Conservation (phyloP, 2,113 vertebrate species). For the Phaethon lepturus region DNA sequence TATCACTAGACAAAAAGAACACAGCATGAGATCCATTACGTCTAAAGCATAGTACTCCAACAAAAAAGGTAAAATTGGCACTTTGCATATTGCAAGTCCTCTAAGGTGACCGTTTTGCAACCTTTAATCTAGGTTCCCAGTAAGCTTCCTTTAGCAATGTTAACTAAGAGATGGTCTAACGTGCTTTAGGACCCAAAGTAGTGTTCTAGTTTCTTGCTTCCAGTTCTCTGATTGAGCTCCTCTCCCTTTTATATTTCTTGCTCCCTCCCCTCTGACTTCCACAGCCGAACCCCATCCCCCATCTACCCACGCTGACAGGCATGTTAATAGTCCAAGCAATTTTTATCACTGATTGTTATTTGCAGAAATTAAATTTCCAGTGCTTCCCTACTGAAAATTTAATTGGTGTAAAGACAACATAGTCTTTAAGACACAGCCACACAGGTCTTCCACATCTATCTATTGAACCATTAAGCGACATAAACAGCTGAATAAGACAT, state of each 20-base stretch:
- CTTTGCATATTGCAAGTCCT: not conserved
- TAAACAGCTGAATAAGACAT: not conserved
- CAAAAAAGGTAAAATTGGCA: not conserved
- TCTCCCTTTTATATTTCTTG: not conserved
- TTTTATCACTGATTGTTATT: not conserved
- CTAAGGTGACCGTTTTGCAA: not conserved
- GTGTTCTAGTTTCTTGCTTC: not conserved
- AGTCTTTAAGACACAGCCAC: not conserved
- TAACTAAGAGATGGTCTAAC: not conserved
- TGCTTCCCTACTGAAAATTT: not conserved
- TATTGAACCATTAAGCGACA: not conserved
- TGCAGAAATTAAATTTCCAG: not conserved
- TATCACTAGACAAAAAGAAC: constrained; percentile 84
- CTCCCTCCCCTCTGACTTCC: not conserved
- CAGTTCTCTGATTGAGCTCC: not conserved
- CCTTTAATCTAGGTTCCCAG: not conserved
- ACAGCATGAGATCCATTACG: not conserved
- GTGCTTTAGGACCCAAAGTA: not conserved
- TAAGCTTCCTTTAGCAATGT: not conserved
- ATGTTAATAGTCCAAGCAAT: not conserved
- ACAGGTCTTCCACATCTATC: not conserved
- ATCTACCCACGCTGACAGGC: not conserved
- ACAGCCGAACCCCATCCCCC: not conserved
- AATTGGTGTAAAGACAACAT: not conserved
- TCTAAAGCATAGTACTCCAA: not conserved